Evolutionary conservation across 2,797 vertebrate genomes (phyloP).

Genomic region (Periophthalmus magnuspinnatus): DNA sequence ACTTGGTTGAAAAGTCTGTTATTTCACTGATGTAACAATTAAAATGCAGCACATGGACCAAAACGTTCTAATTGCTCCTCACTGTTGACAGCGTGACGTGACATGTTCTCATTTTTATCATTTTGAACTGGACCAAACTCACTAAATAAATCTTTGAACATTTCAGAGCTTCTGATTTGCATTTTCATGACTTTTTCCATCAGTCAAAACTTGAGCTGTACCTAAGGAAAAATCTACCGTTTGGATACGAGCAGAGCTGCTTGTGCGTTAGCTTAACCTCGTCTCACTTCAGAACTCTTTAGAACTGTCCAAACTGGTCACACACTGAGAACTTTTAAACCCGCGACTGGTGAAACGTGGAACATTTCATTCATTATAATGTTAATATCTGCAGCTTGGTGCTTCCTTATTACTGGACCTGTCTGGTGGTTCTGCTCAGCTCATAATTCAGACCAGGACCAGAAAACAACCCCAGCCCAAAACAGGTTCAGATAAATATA

Average conservation of each 20-base stretch:
- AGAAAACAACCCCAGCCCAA: not conserved
- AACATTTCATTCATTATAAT: not conserved
- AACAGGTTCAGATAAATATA: not conserved
- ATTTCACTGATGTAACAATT: not conserved
- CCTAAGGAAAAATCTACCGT: not conserved
- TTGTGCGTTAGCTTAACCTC: not conserved
- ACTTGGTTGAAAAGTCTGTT: too few relatives aligned
- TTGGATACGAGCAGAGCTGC: not conserved
- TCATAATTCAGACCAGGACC: slow-evolving; percentile 8
- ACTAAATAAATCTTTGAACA: not conserved
- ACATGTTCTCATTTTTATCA: not conserved
- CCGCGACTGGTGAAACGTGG: not conserved
- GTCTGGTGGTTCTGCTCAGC: not conserved
- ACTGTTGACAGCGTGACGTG: not conserved
- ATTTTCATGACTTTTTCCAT: not conserved
- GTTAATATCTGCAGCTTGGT: slow-evolving; percentile 6
- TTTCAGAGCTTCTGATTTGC: not conserved
- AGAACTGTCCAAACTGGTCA: not conserved
- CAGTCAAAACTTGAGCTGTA: not conserved
- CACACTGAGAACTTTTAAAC: not conserved
- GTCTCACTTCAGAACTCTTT: not conserved
- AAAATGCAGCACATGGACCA: not conserved
- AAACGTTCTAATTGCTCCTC: not conserved
- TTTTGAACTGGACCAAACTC: not conserved
- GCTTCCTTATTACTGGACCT: slow-evolving; percentile 5